Evolutionary conservation across 2,113 vertebrate species (phyloP), one percentile per base, ranked within the genome.

Genomic region (Carollia perspicillata): DNA sequence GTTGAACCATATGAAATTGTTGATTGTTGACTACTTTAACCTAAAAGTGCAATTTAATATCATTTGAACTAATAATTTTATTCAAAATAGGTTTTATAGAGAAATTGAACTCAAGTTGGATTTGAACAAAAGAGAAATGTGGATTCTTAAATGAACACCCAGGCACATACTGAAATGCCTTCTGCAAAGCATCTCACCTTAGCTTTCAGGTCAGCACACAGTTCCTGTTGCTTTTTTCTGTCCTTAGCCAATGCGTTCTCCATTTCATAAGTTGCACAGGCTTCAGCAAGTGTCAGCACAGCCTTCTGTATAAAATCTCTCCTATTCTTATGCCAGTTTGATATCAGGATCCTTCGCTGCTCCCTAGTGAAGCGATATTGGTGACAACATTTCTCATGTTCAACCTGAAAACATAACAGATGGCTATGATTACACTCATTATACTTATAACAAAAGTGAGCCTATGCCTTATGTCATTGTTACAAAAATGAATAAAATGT

Each of bases 151-250:
- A 33, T 75, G 83, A 74, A 68, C 10, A n/a, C 23, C n/a, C 17
- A 89, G 12, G 5, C 26, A 79, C 69, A 92, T 30, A 71, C 20
- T 28, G 14, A 79, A 58, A 91, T 17, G 49, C 2, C 53, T 13
- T 42, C 2, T 55, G 35, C 37, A 37, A 18, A 66, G 72, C 10
- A 1, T 3, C 97, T 37, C 94, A 99, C 99, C 99, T 99, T 99
- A 93, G 98, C 98, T 97, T 98, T 99, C 96, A 99, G 99, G 35
- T 97, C 98, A 35, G 97, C 98, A 97, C 99, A 99, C 87, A 99
- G 97, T 91, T 99, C 98, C 97, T 99, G 99, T 28, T 99, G 99
- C 91, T 97, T 98, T 92, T 96, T 98, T 42, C 98, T 98, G 97
- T 98, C 98, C 72, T 97, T 97, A 63, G 98, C 98, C 97, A 99